Percentiles rank a stretch among this genome's conserved stretches.
Evolutionary conservation across 2,113 vertebrate genomes (phyloP).

Genomic region (Pollachius pollachius): DNA sequence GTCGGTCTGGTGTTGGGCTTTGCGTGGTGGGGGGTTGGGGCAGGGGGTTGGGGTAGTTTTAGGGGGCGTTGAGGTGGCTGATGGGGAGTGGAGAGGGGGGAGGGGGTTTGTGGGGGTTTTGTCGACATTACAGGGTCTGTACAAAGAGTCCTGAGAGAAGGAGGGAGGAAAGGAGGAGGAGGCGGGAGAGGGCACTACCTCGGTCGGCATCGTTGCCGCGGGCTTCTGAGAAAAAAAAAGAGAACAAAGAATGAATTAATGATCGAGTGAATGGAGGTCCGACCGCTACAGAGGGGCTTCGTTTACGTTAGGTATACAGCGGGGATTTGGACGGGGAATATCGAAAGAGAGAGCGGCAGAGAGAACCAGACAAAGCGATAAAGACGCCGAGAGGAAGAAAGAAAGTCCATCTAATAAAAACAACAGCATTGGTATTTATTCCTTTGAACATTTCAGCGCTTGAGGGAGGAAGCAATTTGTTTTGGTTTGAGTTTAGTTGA

Average conservation of each 20-base stretch:
- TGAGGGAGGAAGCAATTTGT: too few relatives aligned
- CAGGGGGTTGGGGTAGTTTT: neutral
- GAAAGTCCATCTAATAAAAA: too few relatives aligned
- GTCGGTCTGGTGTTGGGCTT: constrained; percentile 19
- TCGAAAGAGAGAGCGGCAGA: neutral
- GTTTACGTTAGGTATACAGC: neutral
- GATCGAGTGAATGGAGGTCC: neutral
- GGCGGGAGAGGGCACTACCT: constrained; percentile 73
- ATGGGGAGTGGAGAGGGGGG: constrained; percentile 6
- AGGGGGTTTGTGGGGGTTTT: constrained; percentile 6
- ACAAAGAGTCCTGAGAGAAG: constrained; percentile 75
- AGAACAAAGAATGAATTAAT: neutral
- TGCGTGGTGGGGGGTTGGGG: constrained; percentile 31
- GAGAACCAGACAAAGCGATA: neutral
- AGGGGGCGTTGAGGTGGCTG: constrained; percentile 25
- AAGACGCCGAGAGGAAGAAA: neutral
- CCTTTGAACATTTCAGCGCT: too few relatives aligned
- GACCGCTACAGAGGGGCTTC: too few relatives aligned
- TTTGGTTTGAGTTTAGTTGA: too few relatives aligned
- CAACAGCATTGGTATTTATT: too few relatives aligned
- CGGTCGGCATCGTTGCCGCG: constrained; percentile 41
- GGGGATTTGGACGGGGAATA: neutral
- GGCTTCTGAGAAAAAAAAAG: constrained; percentile 20
- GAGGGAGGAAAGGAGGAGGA: constrained; percentile 68
- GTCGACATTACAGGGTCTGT: constrained; percentile 66